phyloP scores from a whole-genome alignment of 64 coral and sea anemone genomes.

The Orbicella faveolata region DNA sequence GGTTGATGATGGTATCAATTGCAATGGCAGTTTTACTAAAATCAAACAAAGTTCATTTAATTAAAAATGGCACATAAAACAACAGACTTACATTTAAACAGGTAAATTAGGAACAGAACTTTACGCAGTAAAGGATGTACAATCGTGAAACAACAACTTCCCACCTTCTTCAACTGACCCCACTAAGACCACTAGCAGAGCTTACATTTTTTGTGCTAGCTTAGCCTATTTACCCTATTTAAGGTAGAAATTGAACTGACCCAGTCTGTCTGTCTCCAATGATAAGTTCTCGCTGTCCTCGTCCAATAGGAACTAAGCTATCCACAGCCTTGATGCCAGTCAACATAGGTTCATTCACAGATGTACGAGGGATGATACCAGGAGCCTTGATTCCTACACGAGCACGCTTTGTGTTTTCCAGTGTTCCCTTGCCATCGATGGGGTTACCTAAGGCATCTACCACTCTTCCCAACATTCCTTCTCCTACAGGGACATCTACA shows the following conservation, averaged over 20 bases:
- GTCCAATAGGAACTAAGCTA: constrained; percentile 99
- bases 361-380: constrained; percentile 97
- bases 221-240: background rate
- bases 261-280: constrained; percentile 99
- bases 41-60: background rate
- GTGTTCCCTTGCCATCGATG: constrained; percentile 93
- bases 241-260: constrained; percentile 14
- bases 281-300: constrained; percentile 97
- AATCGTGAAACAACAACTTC: too few species aligned
- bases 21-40: constrained; percentile 99
- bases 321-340: constrained; percentile 99
- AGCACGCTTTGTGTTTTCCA: constrained; percentile 43
- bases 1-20: constrained; percentile 99
- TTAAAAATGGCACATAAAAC: background rate
- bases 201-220: too few species aligned
- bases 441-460: constrained; percentile 98
- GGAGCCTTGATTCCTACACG: constrained; percentile 97
- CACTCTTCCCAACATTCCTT: constrained; percentile 91
- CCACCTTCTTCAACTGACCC: too few species aligned
- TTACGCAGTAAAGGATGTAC: too few species aligned
- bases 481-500: constrained; percentile 96
- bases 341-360: constrained; percentile 99
- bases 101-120: too few species aligned
- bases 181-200: too few species aligned
- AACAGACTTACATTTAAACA: too few species aligned